Evolutionary conservation across 2,888 invertebrate species (phyloP).

Genomic region (Cyrtodaria siliqua): DNA sequence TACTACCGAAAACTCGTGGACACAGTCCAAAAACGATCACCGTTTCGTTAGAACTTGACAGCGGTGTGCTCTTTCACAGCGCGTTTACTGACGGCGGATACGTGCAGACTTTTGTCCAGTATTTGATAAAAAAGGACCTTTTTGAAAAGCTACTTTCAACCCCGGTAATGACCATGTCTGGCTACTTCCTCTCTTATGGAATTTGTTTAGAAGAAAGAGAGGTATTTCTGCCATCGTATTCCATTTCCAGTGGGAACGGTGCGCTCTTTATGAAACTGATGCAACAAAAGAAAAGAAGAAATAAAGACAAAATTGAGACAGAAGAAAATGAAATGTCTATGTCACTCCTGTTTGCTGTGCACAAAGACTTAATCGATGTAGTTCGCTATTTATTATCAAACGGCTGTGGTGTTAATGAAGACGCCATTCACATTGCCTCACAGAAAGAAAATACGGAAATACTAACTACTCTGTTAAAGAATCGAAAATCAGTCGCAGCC

Average conservation of each 20-base stretch:
- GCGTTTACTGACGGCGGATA: constrained; percentile 15
- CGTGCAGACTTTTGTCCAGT: constrained; percentile 8
- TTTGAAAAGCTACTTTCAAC: not conserved
- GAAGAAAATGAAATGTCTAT: not conserved
- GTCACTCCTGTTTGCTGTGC: constrained; percentile 24
- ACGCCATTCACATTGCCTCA: constrained; percentile 38
- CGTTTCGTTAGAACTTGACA: constrained; percentile 7
- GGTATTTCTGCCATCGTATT: constrained; percentile 12
- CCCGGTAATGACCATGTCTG: constrained; percentile 23
- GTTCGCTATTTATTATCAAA: constrained; percentile 10
- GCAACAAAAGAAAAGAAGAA: not conserved
- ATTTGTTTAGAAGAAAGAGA: not conserved
- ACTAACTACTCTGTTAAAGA: constrained; percentile 7
- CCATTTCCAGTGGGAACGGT: not conserved
- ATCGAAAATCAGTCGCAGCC: not conserved
- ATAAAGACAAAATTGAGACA: not conserved
- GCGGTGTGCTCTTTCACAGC: constrained; percentile 13
- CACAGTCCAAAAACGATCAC: constrained; percentile 4
- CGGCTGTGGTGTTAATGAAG: constrained; percentile 26
- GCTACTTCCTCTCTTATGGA: constrained; percentile 28
- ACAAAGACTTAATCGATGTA: constrained; percentile 16
- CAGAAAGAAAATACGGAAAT: constrained; percentile 17
- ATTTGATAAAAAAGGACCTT: not conserved
- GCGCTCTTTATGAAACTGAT: constrained; percentile 6
- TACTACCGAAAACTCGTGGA: constrained; percentile 13